Base-by-base conservation (phyloP, 2,113 vertebrate species). In the Peromyscus californicus region DNA sequence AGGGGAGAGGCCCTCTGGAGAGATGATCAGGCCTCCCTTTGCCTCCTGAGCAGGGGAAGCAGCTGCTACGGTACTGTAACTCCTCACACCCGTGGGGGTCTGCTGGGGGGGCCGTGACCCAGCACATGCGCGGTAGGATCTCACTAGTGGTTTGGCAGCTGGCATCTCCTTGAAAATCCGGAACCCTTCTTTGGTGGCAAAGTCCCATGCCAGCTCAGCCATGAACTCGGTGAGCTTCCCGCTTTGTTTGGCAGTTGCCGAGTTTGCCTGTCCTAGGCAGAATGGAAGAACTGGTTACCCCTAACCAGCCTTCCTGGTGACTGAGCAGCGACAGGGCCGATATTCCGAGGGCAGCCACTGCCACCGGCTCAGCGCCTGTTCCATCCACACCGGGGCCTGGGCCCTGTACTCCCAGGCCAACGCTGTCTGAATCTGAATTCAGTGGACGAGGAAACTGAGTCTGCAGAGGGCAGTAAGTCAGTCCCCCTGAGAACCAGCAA, bases 131-230 rank as follows among this genome's bases (percentile, higher is more conserved):
- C 97, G 95, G 95, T 74, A 98, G 19, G 15, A 26, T 33, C 97
- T 94, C 1, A 22, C 1, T 0, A 84, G 86, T 0, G 96, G 97
- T 63, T 94, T 97, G 7, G 83, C n/a, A 6, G 89, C 11, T 0
- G 98, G 94, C 19, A 98, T 97, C 51, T 85, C 95, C 93, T 98
- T 99, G 97, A 99, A 99, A 88, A 99, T 59, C 21, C 98, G 98
- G 97, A 99, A 99, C n/a, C 99, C 99, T 98, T 99, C 99, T 85
- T 99, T 99, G n/a, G 97, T 59, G 6, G 99, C 99, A 39, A 99
- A 99, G 36, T 99, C 98, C 99, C 99, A 99, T 0, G 98, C 99
- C 96, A 99, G 96, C 26, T 99, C 94, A 0, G 99, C 98, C 94
- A 98, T 97, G 0, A 98, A 96, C 74, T 99, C 99, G 2, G 92